Evolutionary conservation across 2,888 invertebrate genomes (phyloP).

Genomic region (Artemia sinica): DNA sequence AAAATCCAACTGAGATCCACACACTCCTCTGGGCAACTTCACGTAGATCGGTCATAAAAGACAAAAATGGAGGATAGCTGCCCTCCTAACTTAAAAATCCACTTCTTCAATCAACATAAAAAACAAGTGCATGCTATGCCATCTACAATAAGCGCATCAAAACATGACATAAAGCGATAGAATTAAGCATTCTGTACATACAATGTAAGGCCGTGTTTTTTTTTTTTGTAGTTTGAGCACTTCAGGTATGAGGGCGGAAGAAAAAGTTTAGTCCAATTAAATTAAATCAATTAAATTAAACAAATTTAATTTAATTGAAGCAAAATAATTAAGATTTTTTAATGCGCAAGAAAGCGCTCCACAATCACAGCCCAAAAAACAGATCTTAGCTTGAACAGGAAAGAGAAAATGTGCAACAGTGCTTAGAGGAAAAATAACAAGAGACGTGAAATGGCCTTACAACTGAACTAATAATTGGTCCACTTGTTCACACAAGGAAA

Average conservation of each 20-base stretch:
- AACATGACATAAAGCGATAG: too few relatives aligned
- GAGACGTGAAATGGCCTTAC: conserved; percentile 5
- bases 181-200: background rate
- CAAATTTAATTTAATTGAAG: too few relatives aligned
- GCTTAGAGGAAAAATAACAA: background rate
- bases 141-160: too few relatives aligned
- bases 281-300: too few relatives aligned
- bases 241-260: conserved; percentile 13
- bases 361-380: conserved; percentile 12
- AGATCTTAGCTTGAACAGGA: conserved; percentile 3
- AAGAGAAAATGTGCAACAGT: conserved; percentile 4
- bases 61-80: background rate
- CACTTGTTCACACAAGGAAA: background rate
- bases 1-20: conserved; percentile 12
- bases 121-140: too few relatives aligned
- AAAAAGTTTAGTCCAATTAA: background rate
- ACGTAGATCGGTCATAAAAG: conserved; percentile 8
- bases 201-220: conserved; percentile 8
- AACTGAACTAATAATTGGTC: conserved; percentile 6
- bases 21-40: background rate
- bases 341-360: too few relatives aligned
- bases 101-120: too few relatives aligned
- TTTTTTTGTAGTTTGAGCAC: conserved; percentile 14
- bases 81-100: background rate
- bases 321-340: too few relatives aligned